These are phyloP conservation scores for Empis livida DNA, from an alignment of 2,888 invertebrate species.

Conservation along the genomic window DNA sequence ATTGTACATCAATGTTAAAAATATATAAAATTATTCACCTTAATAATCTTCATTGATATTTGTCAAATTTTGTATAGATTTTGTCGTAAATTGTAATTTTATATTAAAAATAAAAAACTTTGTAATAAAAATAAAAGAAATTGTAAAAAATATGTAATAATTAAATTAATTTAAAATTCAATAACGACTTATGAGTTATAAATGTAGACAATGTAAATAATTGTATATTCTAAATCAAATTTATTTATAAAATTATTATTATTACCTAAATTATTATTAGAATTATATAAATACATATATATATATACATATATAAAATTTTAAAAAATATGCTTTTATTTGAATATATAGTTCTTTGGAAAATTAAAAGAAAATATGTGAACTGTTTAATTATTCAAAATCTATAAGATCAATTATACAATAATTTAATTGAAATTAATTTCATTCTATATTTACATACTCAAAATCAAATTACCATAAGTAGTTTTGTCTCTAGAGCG, in stretches of 20 bases:
- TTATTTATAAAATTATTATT: neutral
- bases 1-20: no score
- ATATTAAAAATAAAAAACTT: neutral
- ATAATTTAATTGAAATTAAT: no score
- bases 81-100: constrained; percentile 3
- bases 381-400: no score
- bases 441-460: no score
- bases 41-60: no score
- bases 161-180: no score
- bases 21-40: no score
- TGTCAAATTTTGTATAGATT: neutral
- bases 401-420: no score
- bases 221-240: constrained; percentile 13
- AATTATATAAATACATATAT: constrained; percentile 10
- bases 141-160: constrained; percentile 11
- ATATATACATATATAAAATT: constrained; percentile 5
- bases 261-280: constrained; percentile 1
- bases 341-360: constrained; percentile 30
- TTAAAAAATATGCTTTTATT: constrained; percentile 27
- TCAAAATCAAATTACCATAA: no score
- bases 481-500: no score
- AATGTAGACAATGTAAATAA: constrained; percentile 12
- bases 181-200: no score
- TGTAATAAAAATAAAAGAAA: constrained; percentile 5
- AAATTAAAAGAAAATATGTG: no score